Base-by-base conservation (phyloP, 2,113 vertebrate genomes). In the Poicephalus gulielmi region DNA sequence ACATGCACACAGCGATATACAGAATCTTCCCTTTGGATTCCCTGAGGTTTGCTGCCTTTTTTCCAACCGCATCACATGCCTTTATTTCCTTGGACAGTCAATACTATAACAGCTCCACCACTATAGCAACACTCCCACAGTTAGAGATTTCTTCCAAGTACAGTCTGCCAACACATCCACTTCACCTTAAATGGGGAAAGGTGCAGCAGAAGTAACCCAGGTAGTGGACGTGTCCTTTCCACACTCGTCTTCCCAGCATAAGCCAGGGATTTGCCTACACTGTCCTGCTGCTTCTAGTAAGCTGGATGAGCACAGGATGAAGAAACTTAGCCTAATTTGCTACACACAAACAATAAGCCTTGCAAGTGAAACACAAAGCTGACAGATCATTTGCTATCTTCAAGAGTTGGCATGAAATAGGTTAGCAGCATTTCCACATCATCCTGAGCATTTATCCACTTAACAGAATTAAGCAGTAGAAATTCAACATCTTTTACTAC, bases 351-450 rank as follows among this genome's bases (percentile, higher is more conserved):
- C 83, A 46, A 53, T 33, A 63, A 37, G 27, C 23, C 57, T 87
- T 84, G 55, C 41, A 67, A 83, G 53, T 55, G 30, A 90, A 75
- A 80, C 35, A 68, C 20, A 93, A 75, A 90, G 66, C 53, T 78
- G 78, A 49, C n/a, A 67, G 63, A 37, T 37, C 50, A 53, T 60
- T 88, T 78, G 35, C 52, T 43, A 47, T 49, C 44, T 93, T 75
- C 28, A 60, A 66, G 53, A 66, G 60, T 3, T 39, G 55, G 37
- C 63, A 44, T 18, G 43, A 79, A 76, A 53, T 53, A n/a, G 2
- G 2, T 69, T 15, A 86, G 37, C 47, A 88, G 33, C 83, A 88
- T 62, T 91, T n/a, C 67, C 41, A 50, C 37, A 23, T 79, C 66
- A 70, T 33, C 43, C 43, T 46, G n/a, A 2, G 12, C 17, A 3